phyloP scores from a whole-genome alignment of 2,888 invertebrate genomes.

The Lasioglossum oenotherae region DNA sequence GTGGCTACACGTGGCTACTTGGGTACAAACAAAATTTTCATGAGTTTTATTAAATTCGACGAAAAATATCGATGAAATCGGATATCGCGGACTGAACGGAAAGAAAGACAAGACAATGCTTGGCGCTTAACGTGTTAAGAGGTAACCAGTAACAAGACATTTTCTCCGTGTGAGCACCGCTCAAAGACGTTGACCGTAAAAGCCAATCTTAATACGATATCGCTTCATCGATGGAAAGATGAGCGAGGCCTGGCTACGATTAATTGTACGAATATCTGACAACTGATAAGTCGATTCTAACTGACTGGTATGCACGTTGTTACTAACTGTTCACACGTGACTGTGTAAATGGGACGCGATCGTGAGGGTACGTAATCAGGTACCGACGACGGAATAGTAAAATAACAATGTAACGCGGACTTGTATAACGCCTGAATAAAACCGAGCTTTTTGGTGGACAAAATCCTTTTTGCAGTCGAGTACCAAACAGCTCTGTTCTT shows the following conservation, averaged over 20 bases:
- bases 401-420: conserved; percentile 47
- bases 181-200: background rate
- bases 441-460: conserved; percentile 41
- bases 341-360: conserved; percentile 47
- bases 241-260: conserved; percentile 9
- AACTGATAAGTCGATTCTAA: conserved; percentile 42
- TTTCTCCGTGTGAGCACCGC: conserved; percentile 20
- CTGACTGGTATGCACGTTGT: conserved; percentile 68
- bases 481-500: conserved; percentile 36
- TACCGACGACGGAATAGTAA: conserved; percentile 29
- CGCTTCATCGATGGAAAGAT: conserved; percentile 10
- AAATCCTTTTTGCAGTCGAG: background rate
- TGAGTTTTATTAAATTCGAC: no score
- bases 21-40: no score
- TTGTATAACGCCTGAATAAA: conserved; percentile 37
- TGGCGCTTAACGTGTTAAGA: no score
- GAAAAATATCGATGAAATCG: no score
- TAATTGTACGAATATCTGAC: conserved; percentile 22
- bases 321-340: conserved; percentile 67
- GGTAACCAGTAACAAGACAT: background rate
- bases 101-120: no score
- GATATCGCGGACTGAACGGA: no score
- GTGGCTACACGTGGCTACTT: no score
- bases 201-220: conserved; percentile 32
- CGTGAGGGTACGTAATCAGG: conserved; percentile 35